Percentiles rank a stretch among this genome's conserved stretches.
Evolutionary conservation across 1,140 invertebrate species (phyloP).

Genomic region (Spodoptera frugiperda): DNA sequence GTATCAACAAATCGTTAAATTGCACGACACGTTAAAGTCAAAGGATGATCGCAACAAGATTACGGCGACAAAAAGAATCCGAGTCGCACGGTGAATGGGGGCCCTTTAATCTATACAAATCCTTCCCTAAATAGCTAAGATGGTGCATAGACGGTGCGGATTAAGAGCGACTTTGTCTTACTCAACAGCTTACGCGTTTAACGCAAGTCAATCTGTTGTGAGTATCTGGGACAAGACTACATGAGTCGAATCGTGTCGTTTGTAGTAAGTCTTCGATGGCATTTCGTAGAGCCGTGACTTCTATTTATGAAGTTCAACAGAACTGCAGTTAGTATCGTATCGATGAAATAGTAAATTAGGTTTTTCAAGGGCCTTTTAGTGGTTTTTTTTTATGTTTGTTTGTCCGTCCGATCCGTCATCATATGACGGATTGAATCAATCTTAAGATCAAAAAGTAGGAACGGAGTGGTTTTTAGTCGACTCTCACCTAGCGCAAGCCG

Average conservation of each 20-base stretch:
- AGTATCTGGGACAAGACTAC: slow-evolving; percentile 23
- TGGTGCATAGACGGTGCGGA: slow-evolving; percentile 65
- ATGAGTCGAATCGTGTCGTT: slow-evolving; percentile 9
- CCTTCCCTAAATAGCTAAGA: slow-evolving; percentile 63
- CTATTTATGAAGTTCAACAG: neutral
- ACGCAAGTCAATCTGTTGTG: slow-evolving; percentile 58
- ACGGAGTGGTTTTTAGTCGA: too few relatives aligned
- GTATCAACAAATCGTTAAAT: slow-evolving; percentile 25
- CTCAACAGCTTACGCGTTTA: slow-evolving; percentile 61
- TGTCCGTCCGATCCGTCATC: too few relatives aligned
- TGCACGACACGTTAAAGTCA: slow-evolving; percentile 2
- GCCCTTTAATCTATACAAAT: slow-evolving; percentile 57
- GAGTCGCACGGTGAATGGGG: slow-evolving; percentile 43
- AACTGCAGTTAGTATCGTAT: too few relatives aligned
- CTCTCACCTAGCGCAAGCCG: too few relatives aligned
- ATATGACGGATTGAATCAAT: too few relatives aligned
- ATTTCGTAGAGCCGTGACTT: slow-evolving; percentile 13
- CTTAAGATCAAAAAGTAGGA: too few relatives aligned
- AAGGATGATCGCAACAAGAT: slow-evolving; percentile 39
- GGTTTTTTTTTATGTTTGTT: too few relatives aligned
- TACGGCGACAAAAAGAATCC: slow-evolving; percentile 42
- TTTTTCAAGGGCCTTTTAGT: too few relatives aligned
- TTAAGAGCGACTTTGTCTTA: slow-evolving; percentile 70
- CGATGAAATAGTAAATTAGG: too few relatives aligned
- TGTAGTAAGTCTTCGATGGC: neutral